Base-by-base conservation (phyloP, 2,888 invertebrate genomes). In the Agriopis leucophaearia region DNA sequence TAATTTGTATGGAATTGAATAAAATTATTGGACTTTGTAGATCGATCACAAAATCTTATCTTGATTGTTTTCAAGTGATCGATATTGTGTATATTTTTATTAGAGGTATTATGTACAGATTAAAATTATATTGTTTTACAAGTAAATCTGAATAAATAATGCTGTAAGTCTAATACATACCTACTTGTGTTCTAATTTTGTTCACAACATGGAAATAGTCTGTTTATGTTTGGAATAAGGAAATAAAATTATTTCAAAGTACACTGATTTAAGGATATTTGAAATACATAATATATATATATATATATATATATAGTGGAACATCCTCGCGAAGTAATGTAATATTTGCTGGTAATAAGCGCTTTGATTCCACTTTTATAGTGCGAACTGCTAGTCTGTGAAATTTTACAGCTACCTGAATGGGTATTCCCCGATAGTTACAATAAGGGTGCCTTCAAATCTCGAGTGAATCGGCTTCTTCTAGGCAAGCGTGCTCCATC, bases 21-120 rank as follows among this genome's bases (percentile, higher is more conserved):
- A 44, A 42, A 56, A 56, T 35, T n/a, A 35, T 44, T 18, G 45
- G 44, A 54, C 54, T 54, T 54, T 40, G 52, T 52, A 54, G 38
- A 40, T 13, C 18, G 6, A 40, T 54, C 12, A 16, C 10, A 16
- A 35, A 16, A 54, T 54, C 54, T 54, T 16, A 54, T 54, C 54
- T 40, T 40, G 16, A 40, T 54, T 16, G 54, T 54, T 54, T 40
- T 54, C 12, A 54, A 54, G 38, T 16, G 16, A 40, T 54, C 16
- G 16, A 36, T 12, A 57, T 45, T 45, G 27, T 35, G 5, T 36
- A 51, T 8, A n/a, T 15, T 48, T 47, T 8, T 1, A 0, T 18
- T 47, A 8, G 1, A 8, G 10, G 16, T 9, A 47, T 3, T 15
- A 47, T 47, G 16, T 18, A 18, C 16, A 18, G 16, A 47, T n/a